Conservation (phyloP, 2,797 vertebrate species). For the Galaxias olidus region DNA sequence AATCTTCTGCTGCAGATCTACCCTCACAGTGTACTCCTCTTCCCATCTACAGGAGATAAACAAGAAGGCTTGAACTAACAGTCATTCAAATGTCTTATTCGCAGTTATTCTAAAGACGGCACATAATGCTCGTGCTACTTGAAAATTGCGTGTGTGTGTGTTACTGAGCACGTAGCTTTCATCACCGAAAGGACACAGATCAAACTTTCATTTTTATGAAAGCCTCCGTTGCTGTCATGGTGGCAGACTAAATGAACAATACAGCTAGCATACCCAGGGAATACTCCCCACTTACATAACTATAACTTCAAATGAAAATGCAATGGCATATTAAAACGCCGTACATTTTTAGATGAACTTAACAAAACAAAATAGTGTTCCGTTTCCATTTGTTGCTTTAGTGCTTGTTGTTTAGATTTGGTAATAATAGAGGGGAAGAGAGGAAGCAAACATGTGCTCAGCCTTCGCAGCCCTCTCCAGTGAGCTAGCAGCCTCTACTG, state of each 20-base stretch:
- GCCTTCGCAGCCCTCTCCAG: constrained; percentile 38
- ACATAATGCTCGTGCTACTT: no score
- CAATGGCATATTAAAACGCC: constrained; percentile 44
- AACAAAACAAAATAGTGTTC: no score
- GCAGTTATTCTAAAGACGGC: no score
- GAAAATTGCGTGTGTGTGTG: background rate
- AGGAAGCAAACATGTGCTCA: constrained; percentile 33
- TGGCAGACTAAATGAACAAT: constrained; percentile 31
- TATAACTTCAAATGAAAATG: constrained; percentile 50
- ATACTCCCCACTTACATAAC: constrained; percentile 21
- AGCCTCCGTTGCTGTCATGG: constrained; percentile 21
- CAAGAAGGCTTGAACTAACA: constrained; percentile 9
- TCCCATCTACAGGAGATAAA: constrained; percentile 84
- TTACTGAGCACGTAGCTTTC: background rate
- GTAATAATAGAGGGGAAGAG: constrained; percentile 36
- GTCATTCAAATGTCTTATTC: background rate
- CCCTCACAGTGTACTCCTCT: constrained; percentile 90
- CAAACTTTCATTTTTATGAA: constrained; percentile 17
- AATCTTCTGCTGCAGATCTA: constrained; percentile 91
- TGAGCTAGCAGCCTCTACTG: constrained; percentile 66
- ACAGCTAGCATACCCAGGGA: constrained; percentile 3
- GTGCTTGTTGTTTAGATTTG: background rate
- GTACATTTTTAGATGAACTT: background rate
- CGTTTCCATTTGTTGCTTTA: constrained; percentile 26
- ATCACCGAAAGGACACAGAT: no score